Percentiles rank a stretch among this genome's conserved stretches.
These are phyloP conservation scores for Apostichopus californicus DNA, from an alignment of 35 echinoderm and acorn worm species.

Conservation along the genomic window DNA sequence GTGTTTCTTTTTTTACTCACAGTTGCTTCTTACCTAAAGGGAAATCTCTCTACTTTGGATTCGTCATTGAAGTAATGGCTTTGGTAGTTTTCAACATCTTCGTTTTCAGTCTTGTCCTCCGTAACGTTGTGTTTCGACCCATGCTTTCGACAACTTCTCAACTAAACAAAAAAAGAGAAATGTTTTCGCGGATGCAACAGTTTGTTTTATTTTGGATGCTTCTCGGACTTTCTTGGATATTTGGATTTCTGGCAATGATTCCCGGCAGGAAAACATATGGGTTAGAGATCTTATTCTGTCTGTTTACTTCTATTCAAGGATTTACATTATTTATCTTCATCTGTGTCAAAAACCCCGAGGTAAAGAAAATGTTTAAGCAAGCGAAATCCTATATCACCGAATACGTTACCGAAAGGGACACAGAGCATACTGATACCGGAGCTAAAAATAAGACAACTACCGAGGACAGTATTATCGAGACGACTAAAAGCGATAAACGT, in stretches of 20 bases:
- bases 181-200: constrained; percentile 14
- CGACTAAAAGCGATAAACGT: background rate
- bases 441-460: background rate
- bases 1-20: background rate
- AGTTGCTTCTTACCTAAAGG: constrained; percentile 33
- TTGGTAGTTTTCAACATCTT: constrained; percentile 40
- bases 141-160: constrained; percentile 10
- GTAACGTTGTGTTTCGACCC: background rate
- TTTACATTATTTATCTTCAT: constrained; percentile 26
- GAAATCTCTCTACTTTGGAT: constrained; percentile 22
- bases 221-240: constrained; percentile 37
- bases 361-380: background rate
- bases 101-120: background rate
- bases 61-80: constrained; percentile 5
- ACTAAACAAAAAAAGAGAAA: constrained; percentile 3
- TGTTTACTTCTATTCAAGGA: constrained; percentile 29
- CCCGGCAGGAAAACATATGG: background rate
- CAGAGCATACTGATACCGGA: background rate
- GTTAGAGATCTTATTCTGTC: constrained; percentile 23
- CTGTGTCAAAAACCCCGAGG: constrained; percentile 3
- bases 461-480: background rate
- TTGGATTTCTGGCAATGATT: constrained; percentile 28
- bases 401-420: background rate
- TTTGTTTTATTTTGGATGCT: constrained; percentile 37
- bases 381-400: background rate